Evolutionary conservation across 1,140 invertebrate genomes (phyloP), one percentile per base, ranked within the genome.

Genomic region (Drosophila nasuta): DNA sequence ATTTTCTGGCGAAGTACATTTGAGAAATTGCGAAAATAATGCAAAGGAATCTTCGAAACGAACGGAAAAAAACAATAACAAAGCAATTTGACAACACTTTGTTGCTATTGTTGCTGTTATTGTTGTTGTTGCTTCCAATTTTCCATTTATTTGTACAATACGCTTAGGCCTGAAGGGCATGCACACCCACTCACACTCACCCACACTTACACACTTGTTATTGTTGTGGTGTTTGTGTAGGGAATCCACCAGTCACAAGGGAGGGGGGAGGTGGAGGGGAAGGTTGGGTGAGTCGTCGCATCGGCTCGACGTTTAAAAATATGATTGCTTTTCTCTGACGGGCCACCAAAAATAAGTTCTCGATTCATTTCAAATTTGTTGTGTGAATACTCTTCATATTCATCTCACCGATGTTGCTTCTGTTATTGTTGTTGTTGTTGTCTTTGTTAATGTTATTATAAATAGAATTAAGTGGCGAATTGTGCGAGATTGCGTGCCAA

Each of bases 401-500:
- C 10, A n/a, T 25, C 7, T 13, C 25, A 7, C 15, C 2, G 10
- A 15, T 13, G 1, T 4, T 1, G n/a, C 41, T 15, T 7, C 25
- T 41, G 11, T 13, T 28, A 5, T 49, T 70, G 52, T 51, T 72
- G 66, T 79, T 60, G 46, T 59, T 74, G 38, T 46, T 63, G 51
- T 56, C 25, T 30, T 46, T 83, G 62, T 64, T 64, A 82, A 82
- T 88, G 54, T 82, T 80, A 82, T 83, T 87, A 87, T 83, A 87
- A 87, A 87, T 87, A 87, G 83, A 82, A 87, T 88, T 82, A 87
- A 87, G 83, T 87, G 82, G 82, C 82, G 78, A 85, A 86, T 86
- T 81, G 82, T 78, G 82, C 63, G 73, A 82, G 79, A 87, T 88
- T 88, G 83, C 77, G 82, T 88, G 83, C 83, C 83, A 88, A 87